Evolutionary conservation across 2,113 vertebrate genomes (phyloP).

Genomic region (Phalacrocorax carbo): DNA sequence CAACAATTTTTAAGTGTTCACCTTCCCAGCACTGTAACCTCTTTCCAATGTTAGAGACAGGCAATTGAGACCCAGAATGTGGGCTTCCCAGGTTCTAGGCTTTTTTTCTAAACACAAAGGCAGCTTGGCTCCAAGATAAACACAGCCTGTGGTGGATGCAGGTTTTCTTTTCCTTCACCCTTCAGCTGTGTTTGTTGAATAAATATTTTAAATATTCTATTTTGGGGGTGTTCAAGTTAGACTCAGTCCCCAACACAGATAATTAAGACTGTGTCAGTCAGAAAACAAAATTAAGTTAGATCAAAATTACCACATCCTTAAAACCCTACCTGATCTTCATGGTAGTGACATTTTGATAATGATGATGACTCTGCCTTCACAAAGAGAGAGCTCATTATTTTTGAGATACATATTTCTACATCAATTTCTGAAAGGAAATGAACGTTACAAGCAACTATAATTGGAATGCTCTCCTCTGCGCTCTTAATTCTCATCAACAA

Average conservation of each 20-base stretch:
- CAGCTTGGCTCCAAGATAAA: background rate
- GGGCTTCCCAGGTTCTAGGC: background rate
- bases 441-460: background rate
- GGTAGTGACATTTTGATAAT: slow-evolving; percentile 29
- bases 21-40: background rate
- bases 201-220: background rate
- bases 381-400: slow-evolving; percentile 36
- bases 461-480: background rate
- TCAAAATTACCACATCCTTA: background rate
- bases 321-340: background rate
- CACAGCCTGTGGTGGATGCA: background rate
- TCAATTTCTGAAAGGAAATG: slow-evolving; percentile 40
- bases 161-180: background rate
- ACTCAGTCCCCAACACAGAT: background rate
- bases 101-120: background rate
- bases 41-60: background rate
- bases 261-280: slow-evolving; percentile 8
- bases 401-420: slow-evolving; percentile 25
- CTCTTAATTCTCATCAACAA: slow-evolving; percentile 8
- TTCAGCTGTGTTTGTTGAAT: background rate
- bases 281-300: background rate
- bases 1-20: background rate
- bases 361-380: background rate
- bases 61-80: accelerated
- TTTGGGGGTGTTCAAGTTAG: background rate